Conservation (phyloP, 2,797 vertebrate species). For the Serranus cabrilla region DNA sequence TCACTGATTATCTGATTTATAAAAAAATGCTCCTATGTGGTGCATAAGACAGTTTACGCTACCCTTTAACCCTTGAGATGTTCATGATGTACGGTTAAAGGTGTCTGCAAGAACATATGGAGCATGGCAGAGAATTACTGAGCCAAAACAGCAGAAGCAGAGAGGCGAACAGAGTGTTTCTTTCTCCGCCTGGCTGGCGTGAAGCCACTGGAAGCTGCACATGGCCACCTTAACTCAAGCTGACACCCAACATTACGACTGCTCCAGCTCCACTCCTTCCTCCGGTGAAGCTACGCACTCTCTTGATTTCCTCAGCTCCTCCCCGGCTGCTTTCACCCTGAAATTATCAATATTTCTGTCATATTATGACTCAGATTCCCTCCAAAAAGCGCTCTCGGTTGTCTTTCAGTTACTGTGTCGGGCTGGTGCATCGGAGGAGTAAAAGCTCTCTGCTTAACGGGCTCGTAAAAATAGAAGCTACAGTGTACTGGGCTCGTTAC, state of each 20-base stretch:
- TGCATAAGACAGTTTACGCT: background rate
- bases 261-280: constrained; percentile 39
- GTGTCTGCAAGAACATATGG: constrained; percentile 25
- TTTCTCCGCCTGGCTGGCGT: constrained; percentile 35
- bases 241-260: constrained; percentile 44
- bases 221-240: constrained; percentile 50
- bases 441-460: constrained; percentile 56
- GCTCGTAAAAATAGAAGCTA: constrained; percentile 61
- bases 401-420: constrained; percentile 10
- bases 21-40: background rate
- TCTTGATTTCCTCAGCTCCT: constrained; percentile 11
- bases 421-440: constrained; percentile 8
- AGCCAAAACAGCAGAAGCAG: constrained; percentile 36
- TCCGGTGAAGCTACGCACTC: constrained; percentile 13
- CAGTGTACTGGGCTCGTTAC: constrained; percentile 42
- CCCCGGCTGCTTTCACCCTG: background rate
- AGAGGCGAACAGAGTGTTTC: constrained; percentile 37
- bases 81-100: constrained; percentile 32
- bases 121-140: constrained; percentile 22
- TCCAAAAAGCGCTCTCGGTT: constrained; percentile 15
- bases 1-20: constrained; percentile 23
- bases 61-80: background rate
- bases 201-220: constrained; percentile 36
- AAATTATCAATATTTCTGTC: constrained; percentile 36
- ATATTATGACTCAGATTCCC: constrained; percentile 31